Base-by-base conservation (phyloP, 2,888 invertebrate species). In the Calameuta filiformis region DNA sequence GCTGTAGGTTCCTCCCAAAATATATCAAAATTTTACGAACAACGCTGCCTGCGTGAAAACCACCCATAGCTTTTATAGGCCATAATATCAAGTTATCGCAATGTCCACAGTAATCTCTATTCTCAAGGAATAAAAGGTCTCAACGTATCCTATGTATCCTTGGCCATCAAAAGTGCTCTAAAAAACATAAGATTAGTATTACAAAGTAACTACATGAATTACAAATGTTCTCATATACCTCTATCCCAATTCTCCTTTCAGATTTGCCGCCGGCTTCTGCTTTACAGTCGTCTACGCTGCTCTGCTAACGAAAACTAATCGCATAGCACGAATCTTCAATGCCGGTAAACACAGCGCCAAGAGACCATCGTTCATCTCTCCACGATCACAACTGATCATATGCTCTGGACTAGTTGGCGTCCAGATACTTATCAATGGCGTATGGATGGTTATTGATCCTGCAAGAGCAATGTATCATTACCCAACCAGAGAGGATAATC, bases 261-360 rank as follows among this genome's bases (percentile, higher is more conserved):
- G 97, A 89, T 97, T 97, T 86, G 95, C 96, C n/a, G 96, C 98
- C 0, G 98, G 98, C 4, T 96, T 99, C 91, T 98, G 98, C 89
- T 99, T 99, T 93, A 97, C 98, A 0, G 96, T 99, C 74, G 98
- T 99, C 69, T 99, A 99, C 92, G 98, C 98, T 0, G 98, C 99
- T 0, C 93, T 99, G 37, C 94, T 99, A 77, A 99, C 99, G 75
- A 99, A 99, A 93, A 99, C 99, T 15, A 99, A 99, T 92, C 93
- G 99, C 76, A 99, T 99, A 82, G 96, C 98, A 0, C 93, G 99
- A 75, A 99, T 99, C 90, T 97, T 99, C 92, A 98, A 98, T 90
- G 98, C 98, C n/a, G 97, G 98, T 88, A 98, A 98, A 90, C 96
- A 97, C 88, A 97, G 98, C 34, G 98, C 99, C 11, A 97, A 98